Evolutionary conservation across 2,888 invertebrate genomes (phyloP).

Genomic region (Parochlus steinenii): DNA sequence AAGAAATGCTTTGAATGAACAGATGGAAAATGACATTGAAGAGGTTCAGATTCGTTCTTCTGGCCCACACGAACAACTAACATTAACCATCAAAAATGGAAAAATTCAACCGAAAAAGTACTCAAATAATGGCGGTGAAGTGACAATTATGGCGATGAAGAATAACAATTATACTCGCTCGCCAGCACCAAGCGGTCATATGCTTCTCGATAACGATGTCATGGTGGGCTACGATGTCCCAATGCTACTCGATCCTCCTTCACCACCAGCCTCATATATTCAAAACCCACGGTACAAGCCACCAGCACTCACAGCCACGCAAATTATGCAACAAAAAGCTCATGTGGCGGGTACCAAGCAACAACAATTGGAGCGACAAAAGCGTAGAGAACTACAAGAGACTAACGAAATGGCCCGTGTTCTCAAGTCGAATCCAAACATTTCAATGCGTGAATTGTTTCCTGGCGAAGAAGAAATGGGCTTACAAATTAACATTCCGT

Average conservation of each 20-base stretch:
- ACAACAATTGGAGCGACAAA: neutral
- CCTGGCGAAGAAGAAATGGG: conserved; percentile 73
- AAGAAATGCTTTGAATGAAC: conserved; percentile 19
- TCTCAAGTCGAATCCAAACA: conserved; percentile 48
- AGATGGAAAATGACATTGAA: conserved; percentile 15
- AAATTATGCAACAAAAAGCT: conserved; percentile 6
- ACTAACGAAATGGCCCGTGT: conserved; percentile 25
- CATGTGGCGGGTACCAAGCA: conserved; percentile 13
- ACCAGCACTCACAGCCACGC: conserved; percentile 2
- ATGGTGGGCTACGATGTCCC: conserved; percentile 26
- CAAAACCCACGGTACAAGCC: conserved; percentile 8
- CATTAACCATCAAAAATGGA: conserved; percentile 9
- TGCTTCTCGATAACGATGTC: conserved; percentile 22
- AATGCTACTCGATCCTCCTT: conserved; percentile 15
- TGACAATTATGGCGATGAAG: conserved; percentile 6
- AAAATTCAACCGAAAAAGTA: conserved; percentile 10
- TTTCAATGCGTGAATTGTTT: conserved; percentile 63
- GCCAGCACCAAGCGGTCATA: conserved; percentile 10
- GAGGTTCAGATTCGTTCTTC: conserved; percentile 8
- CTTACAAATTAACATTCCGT: conserved; percentile 57
- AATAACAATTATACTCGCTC: too few relatives aligned
- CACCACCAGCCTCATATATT: conserved; percentile 10
- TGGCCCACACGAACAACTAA: conserved; percentile 5
- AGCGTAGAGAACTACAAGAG: conserved; percentile 6
- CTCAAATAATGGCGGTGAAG: conserved; percentile 2